These are phyloP conservation scores for Miichthys miiuy DNA, from an alignment of 2,797 vertebrate genomes.

Conservation along the genomic window DNA sequence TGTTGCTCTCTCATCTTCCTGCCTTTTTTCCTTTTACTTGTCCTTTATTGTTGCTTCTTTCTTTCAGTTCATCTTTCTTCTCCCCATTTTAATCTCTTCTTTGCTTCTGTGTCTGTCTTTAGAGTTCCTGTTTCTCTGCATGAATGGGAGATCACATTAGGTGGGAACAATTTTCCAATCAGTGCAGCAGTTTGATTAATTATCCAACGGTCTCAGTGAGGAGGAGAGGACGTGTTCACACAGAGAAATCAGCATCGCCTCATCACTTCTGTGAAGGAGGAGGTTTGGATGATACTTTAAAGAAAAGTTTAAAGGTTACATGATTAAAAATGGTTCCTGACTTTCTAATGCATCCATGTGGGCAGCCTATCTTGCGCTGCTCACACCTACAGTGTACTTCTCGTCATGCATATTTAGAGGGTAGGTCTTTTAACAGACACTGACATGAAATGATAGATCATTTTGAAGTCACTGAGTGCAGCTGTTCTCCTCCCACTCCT, in stretches of 20 bases:
- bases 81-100: neutral
- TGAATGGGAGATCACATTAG: constrained; percentile 35
- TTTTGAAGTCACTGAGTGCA: constrained; percentile 40
- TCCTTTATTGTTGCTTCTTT: neutral
- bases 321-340: constrained; percentile 24
- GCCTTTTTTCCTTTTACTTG: neutral
- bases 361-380: neutral
- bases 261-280: constrained; percentile 19
- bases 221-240: constrained; percentile 20
- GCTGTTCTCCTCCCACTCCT: constrained; percentile 33
- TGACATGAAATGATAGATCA: constrained; percentile 15
- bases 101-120: neutral
- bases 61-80: neutral
- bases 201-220: constrained; percentile 7
- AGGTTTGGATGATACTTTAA: constrained; percentile 17
- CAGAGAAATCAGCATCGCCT: constrained; percentile 24
- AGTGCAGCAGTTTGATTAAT: constrained; percentile 54
- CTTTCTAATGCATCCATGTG: constrained; percentile 16
- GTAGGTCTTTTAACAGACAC: neutral
- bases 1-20: neutral
- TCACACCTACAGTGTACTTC: neutral
- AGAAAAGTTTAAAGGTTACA: constrained; percentile 40
- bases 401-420: neutral
- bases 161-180: constrained; percentile 56
- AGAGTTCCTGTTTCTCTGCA: neutral